A percentile compares a stretch with the other conserved stretches of the same genome.
phyloP scores from a whole-genome alignment of 2,888 invertebrate genomes.

The Proisotoma minuta region DNA sequence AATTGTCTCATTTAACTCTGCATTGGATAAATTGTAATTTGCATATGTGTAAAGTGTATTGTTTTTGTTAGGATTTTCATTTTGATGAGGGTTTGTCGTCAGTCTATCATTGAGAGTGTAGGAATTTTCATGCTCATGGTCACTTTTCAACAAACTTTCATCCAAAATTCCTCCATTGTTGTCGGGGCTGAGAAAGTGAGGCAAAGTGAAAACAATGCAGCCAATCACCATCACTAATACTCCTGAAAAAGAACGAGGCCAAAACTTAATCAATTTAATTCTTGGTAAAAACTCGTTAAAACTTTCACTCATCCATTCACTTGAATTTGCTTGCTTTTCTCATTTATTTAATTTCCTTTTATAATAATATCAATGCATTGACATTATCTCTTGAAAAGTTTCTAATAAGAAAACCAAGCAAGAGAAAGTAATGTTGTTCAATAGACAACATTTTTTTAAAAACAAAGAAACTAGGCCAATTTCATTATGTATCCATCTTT shows the following conservation, averaged over 20 bases:
- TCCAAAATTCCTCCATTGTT: constrained; percentile 54
- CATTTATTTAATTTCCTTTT: background rate
- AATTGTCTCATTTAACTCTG: background rate
- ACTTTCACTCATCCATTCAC: background rate
- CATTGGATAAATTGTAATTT: background rate
- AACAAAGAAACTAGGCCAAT: too few species aligned
- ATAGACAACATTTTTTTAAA: too few species aligned
- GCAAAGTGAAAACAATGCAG: constrained; percentile 85
- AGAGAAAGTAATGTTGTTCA: too few species aligned
- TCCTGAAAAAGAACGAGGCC: constrained; percentile 54
- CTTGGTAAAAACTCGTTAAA: constrained; percentile 6
- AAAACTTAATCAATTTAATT: background rate
- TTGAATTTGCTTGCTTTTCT: background rate
- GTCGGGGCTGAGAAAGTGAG: constrained; percentile 78
- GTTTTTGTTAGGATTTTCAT: background rate
- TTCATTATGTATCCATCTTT: too few species aligned
- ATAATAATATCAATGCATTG: too few species aligned
- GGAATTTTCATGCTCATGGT: too few species aligned
- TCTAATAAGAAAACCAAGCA: too few species aligned
- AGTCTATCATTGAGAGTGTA: background rate
- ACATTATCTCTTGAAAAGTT: too few species aligned
- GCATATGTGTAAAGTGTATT: background rate
- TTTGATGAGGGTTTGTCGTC: background rate
- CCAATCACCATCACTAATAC: constrained; percentile 91
- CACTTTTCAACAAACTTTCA: too few species aligned